Conservation (phyloP, 2,888 invertebrate genomes). For the Thecophora atra region DNA sequence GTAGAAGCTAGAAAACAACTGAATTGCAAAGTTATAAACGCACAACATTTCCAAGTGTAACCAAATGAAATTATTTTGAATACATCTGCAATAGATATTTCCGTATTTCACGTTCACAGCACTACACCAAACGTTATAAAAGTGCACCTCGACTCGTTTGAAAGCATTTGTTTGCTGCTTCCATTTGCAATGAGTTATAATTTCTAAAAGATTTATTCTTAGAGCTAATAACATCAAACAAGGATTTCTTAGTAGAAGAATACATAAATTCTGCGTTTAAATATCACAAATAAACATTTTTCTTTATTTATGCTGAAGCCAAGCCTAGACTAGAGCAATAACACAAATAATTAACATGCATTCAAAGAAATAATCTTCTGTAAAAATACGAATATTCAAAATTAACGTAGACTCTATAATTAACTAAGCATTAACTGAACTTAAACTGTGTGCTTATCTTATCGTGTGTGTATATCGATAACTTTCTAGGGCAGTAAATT, state of each 20-base stretch:
- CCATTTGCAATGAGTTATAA: background rate
- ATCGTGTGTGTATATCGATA: conserved; percentile 2
- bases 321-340: background rate
- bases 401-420: background rate
- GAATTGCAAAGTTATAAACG: no score
- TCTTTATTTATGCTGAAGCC: background rate
- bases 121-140: background rate
- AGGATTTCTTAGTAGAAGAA: no score
- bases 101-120: no score
- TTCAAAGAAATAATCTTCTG: no score
- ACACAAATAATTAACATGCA: no score
- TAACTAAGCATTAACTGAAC: background rate
- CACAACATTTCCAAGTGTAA: no score
- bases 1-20: no score
- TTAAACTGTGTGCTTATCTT: no score
- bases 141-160: background rate
- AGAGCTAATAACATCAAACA: background rate
- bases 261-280: no score
- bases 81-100: no score
- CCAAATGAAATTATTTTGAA: no score
- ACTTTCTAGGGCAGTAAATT: conserved; percentile 77
- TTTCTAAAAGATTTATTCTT: background rate
- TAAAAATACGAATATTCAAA: background rate
- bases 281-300: no score
- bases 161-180: background rate